Evolutionary conservation across 2,113 vertebrate genomes (phyloP), one percentile per base, ranked within the genome.

Genomic region (Colossoma macropomum): DNA sequence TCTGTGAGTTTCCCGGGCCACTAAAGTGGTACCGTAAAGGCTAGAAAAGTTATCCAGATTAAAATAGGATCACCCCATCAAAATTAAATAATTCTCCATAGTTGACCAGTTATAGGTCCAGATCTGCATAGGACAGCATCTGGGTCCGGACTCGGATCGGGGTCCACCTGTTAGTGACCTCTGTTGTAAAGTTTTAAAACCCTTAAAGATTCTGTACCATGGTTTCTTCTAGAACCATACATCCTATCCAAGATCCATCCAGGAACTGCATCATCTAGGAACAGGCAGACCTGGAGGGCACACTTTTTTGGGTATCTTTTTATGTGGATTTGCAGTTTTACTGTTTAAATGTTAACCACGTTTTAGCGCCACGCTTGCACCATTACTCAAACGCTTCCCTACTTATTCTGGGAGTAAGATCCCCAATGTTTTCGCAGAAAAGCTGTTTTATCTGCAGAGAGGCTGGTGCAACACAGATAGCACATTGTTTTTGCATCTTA

Each of bases 401-500:
- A 60, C 76, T 66, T 50, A 41, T 13, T 25, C 68, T 52, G 54
- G 54, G 60, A 45, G 50, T 27, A 76, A 45, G 52, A 68, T 32
- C n/a, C 10, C 27, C 10, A 48, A 54, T 17, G 41, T 70, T 54
- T 66, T 28, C 1, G 28, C 54, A 34, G 74, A 48, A 63, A 56
- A 27, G 25, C 68, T 25, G 68, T 71, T 71, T 71, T 71, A 68
- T 27, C 75, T 54, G 34, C 66, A 60, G 52, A 59, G 12, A 41
- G 30, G 19, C 38, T 48, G n/a, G 54, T 54, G n/a, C 45, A 60
- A 23, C 38, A 48, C 50, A 82, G 54, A 69, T 59, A 80, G 68
- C 68, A 72, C 54, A 19, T 62, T 77, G 52, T 71, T 77, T 77
- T 48, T 71, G 68, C 65, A 62, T 66, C 65, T 70, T 48, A 60